A percentile compares a stretch with the other conserved stretches of the same genome.
Conservation (phyloP, 2,888 invertebrate genomes). For the Cephus nigrinus region DNA sequence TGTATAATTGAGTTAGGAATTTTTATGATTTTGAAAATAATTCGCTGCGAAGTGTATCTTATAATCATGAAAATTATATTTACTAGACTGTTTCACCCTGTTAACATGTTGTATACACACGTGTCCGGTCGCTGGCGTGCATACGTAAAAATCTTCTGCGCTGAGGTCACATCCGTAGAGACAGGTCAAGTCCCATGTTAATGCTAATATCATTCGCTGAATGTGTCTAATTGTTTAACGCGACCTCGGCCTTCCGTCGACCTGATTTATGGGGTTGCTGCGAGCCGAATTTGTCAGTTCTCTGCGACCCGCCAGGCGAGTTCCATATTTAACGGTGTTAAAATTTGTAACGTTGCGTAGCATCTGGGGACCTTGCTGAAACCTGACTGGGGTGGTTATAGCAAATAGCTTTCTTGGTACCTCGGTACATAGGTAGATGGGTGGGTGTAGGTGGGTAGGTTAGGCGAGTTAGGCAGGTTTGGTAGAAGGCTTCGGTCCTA, state of each 20-base stretch:
- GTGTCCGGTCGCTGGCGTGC: background rate
- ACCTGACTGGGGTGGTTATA: background rate
- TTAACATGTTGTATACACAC: background rate
- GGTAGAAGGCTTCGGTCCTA: constrained; percentile 5
- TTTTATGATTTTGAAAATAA: background rate
- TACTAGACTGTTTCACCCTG: background rate
- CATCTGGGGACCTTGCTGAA: constrained; percentile 16
- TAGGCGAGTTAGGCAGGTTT: background rate
- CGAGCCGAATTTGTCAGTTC: constrained; percentile 20
- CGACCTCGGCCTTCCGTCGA: background rate
- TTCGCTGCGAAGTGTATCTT: background rate
- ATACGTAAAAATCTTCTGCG: background rate
- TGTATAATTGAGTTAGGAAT: background rate
- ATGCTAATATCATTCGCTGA: background rate
- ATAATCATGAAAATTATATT: background rate
- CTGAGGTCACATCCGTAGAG: background rate
- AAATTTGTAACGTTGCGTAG: constrained; percentile 24
- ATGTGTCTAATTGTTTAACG: constrained; percentile 4
- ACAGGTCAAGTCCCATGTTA: background rate
- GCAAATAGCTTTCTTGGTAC: background rate
- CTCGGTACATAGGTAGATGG: background rate
- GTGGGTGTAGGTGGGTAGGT: background rate
- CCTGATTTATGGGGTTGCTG: constrained; percentile 17
- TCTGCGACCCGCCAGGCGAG: constrained; percentile 9
- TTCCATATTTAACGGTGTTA: constrained; percentile 24